Base-by-base conservation (phyloP, 2,113 vertebrate genomes). In the Guaruba guarouba region DNA sequence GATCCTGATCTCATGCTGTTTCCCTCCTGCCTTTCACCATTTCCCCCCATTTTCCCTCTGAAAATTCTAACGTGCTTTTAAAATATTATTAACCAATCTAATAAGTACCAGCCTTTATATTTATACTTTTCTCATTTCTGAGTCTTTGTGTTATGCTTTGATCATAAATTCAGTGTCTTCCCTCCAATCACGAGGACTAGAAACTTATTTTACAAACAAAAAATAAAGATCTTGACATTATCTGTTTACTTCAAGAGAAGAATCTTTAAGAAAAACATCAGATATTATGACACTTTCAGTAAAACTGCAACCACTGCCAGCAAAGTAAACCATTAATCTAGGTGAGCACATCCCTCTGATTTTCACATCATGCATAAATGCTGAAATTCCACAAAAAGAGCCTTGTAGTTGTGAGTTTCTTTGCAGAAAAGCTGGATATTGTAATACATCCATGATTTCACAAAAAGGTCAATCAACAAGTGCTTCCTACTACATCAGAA, bases 141-240 rank as follows among this genome's bases (percentile, higher is more conserved):
- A 93, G 77, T 57, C 88, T 91, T 55, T 87, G 35, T 61, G 44
- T 89, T 84, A 73, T 27, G 52, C 84, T 96, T 96, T 93, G 93
- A 93, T 96, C 93, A 93, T 83, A 88, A 86, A 95, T 95, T 91
- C 90, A 92, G 86, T 54, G 57, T 87, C 44, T 95, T 86, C 37
- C 54, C 41, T 84, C 92, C 80, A 88, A 89, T 84, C 86, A 76
- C 0, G 4, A 95, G 74, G 59, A 85, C 59, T 88, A 73, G 62
- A 85, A 95, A 87, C 74, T 95, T 94, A 95, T 41, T 96, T 93
- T 89, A 79, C 52, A 96, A 95, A 91, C 83, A 88, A 82, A 82
- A 93, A 17, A 0, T 48, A 83, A 86, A 78, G 69, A 93, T 85
- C 62, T 51, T 82, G 78, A 92, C 83, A 86, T 88, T 92, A 96